These are phyloP conservation scores for Creontiades dilutus DNA, from an alignment of 2,888 invertebrate genomes.

Conservation along the genomic window DNA sequence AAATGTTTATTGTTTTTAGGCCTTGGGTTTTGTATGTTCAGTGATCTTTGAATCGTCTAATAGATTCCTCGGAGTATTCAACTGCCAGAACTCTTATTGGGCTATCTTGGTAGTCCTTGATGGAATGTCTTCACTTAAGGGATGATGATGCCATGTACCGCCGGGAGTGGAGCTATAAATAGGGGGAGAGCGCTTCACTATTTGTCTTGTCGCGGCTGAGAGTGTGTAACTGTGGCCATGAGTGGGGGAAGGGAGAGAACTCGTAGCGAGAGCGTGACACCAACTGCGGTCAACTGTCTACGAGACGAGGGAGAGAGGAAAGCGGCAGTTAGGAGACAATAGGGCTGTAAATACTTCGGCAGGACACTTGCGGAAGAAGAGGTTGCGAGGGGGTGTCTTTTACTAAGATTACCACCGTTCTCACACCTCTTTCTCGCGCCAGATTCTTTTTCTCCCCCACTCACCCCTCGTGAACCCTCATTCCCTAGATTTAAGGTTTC, in stretches of 20 bases:
- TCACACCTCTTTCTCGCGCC: background rate
- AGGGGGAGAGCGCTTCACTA: background rate
- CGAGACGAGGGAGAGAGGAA: background rate
- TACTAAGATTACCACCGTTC: slow-evolving; percentile 50
- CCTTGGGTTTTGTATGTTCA: no score
- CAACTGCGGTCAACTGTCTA: slow-evolving; percentile 46
- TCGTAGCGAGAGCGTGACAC: slow-evolving; percentile 5
- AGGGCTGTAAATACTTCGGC: slow-evolving; percentile 32
- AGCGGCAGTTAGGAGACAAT: slow-evolving; percentile 49
- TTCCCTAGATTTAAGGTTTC: background rate
- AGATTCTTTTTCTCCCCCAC: no score
- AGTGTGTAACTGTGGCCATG: background rate
- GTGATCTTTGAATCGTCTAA: no score
- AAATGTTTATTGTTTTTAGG: no score
- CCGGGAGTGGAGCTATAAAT: background rate
- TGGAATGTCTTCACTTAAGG: background rate
- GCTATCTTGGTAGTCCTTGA: no score
- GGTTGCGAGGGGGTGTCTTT: slow-evolving; percentile 2
- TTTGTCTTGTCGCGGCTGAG: slow-evolving; percentile 25
- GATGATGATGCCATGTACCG: background rate
- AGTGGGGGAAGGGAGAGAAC: background rate
- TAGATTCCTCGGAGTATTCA: no score
- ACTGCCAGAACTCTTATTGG: no score
- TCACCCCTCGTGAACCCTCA: background rate
- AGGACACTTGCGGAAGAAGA: slow-evolving; percentile 31